phyloP scores from a whole-genome alignment of 2,797 vertebrate genomes.

The Arnoldichthys spilopterus region DNA sequence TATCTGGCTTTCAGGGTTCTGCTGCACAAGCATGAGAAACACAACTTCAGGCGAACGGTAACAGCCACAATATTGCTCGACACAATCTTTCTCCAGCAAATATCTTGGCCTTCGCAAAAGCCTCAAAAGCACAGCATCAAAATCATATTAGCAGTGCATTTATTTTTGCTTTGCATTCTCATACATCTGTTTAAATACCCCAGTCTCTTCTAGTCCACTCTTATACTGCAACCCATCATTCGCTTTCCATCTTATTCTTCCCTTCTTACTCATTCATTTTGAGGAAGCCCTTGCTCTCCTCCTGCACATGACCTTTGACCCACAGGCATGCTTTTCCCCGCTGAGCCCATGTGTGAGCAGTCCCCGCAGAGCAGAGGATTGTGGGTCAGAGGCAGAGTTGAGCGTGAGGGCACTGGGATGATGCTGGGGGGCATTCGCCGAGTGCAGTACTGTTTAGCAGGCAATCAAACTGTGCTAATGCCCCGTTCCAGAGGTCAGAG shows the following conservation, averaged over 20 bases:
- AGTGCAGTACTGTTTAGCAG: slow-evolving; percentile 64
- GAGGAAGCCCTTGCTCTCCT: slow-evolving; percentile 67
- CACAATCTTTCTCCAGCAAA: slow-evolving; percentile 24
- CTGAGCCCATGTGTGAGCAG: slow-evolving; percentile 64
- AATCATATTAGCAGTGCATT: neutral
- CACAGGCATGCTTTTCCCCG: slow-evolving; percentile 65
- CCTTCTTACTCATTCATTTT: slow-evolving; percentile 71
- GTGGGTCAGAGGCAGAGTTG: slow-evolving; percentile 76
- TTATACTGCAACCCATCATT: slow-evolving; percentile 20
- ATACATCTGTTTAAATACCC: neutral
- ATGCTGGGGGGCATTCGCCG: slow-evolving; percentile 62
- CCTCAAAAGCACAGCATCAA: neutral
- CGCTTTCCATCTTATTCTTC: slow-evolving; percentile 52
- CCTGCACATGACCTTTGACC: slow-evolving; percentile 74
- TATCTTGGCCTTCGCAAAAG: neutral
- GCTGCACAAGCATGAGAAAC: slow-evolving; percentile 32
- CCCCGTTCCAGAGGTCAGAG: slow-evolving; percentile 71
- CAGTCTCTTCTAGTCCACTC: neutral
- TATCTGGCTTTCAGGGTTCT: slow-evolving; percentile 51
- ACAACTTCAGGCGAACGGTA: slow-evolving; percentile 42
- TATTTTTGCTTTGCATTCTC: slow-evolving; percentile 9
- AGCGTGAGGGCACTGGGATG: slow-evolving; percentile 57
- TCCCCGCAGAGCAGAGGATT: slow-evolving; percentile 70
- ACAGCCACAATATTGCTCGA: slow-evolving; percentile 44
- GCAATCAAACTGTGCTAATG: slow-evolving; percentile 69